These are phyloP conservation scores for Tachysurus vachellii DNA, from an alignment of 2,113 vertebrate genomes.

Conservation along the genomic window DNA sequence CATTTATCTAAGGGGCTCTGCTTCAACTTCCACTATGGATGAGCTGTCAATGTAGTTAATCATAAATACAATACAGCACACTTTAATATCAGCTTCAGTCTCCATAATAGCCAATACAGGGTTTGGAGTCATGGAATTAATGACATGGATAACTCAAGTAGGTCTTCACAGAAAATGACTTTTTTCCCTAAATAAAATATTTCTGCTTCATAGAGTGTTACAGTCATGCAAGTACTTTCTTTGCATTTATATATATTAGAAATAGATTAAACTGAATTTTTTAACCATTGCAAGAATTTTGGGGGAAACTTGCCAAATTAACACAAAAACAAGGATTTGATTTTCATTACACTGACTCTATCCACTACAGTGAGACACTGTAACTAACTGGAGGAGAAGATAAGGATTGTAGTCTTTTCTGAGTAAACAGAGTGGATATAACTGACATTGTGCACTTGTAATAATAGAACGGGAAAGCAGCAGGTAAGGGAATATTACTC, in stretches of 20 bases:
- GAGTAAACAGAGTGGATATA: neutral
- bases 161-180: neutral
- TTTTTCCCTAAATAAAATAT: neutral
- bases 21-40: neutral
- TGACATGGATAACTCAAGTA: slow-evolving; percentile 7
- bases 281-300: neutral
- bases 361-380: neutral
- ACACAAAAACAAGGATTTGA: neutral
- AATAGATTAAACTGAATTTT: neutral
- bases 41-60: neutral
- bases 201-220: neutral
- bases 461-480: slow-evolving; percentile 12
- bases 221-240: neutral
- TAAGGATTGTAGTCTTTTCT: slow-evolving; percentile 1
- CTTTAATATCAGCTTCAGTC: neutral
- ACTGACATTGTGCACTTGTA: neutral
- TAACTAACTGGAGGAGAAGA: neutral
- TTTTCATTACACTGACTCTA: slow-evolving; percentile 4
- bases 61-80: neutral
- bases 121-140: neutral
- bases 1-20: neutral
- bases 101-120: neutral
- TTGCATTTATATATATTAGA: neutral
- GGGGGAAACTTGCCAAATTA: neutral
- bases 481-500: neutral